Evolutionary conservation across 2,797 vertebrate genomes (phyloP).

Genomic region (Lepilemur ruficaudatus): DNA sequence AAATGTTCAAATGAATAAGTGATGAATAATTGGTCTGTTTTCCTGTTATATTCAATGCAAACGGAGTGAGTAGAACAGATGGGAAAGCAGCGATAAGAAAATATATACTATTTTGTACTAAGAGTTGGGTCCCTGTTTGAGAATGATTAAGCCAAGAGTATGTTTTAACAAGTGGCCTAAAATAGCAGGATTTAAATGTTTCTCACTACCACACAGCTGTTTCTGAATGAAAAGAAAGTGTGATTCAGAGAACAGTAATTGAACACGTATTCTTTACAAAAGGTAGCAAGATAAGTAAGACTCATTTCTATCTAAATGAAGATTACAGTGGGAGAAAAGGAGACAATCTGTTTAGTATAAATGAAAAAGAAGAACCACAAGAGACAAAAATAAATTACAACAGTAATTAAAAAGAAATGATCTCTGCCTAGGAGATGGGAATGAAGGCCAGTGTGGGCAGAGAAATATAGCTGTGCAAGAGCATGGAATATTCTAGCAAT

Average conservation of each 20-base stretch:
- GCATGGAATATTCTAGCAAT: neutral
- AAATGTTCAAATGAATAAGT: constrained; percentile 14
- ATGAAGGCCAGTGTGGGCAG: neutral
- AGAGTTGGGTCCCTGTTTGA: neutral
- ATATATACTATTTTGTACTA: neutral
- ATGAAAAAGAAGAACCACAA: neutral
- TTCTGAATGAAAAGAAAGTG: constrained; percentile 38
- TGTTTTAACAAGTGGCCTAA: constrained; percentile 34
- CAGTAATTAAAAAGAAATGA: neutral
- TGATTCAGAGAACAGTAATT: neutral
- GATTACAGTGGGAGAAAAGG: neutral
- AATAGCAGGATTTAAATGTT: constrained; percentile 43
- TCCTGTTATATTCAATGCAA: neutral
- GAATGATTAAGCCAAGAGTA: neutral
- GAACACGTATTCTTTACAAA: neutral
- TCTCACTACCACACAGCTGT: constrained; percentile 34
- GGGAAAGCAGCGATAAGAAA: constrained; percentile 7
- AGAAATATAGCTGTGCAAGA: neutral
- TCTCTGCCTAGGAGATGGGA: neutral
- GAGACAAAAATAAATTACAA: neutral
- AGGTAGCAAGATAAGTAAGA: neutral
- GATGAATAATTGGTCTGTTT: neutral
- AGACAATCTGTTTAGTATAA: neutral
- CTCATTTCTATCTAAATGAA: neutral
- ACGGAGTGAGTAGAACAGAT: constrained; percentile 13